Evolutionary conservation across 1,140 invertebrate genomes (phyloP).

Genomic region (Mycetomoellerius zeteki): DNA sequence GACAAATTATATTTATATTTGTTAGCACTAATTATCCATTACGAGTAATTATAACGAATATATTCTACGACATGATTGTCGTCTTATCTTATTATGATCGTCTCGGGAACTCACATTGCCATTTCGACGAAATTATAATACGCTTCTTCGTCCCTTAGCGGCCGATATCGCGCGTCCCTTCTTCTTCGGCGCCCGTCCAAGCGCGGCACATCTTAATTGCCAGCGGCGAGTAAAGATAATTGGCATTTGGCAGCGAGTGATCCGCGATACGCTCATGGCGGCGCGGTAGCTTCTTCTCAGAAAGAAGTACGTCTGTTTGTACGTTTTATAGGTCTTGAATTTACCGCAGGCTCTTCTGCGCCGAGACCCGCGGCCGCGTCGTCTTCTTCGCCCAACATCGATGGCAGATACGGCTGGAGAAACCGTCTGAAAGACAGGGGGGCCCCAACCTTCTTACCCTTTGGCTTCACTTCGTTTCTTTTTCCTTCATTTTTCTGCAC

Average conservation of each 20-base stretch:
- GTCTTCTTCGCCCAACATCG: constrained; percentile 65
- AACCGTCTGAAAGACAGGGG: constrained; percentile 70
- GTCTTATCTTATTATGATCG: neutral
- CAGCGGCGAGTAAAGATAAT: constrained; percentile 77
- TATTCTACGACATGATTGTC: neutral
- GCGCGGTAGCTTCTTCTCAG: constrained; percentile 76
- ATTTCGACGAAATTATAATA: constrained; percentile 59
- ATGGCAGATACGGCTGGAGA: constrained; percentile 78
- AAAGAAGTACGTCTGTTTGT: constrained; percentile 78
- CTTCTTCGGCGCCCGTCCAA: constrained; percentile 29
- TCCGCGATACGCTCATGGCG: constrained; percentile 72
- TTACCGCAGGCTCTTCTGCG: constrained; percentile 61
- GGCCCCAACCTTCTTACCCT: neutral
- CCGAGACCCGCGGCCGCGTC: constrained; percentile 46
- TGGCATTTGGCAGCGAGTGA: constrained; percentile 80
- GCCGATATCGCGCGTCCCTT: constrained; percentile 45
- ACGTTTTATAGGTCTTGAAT: constrained; percentile 74
- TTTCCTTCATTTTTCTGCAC: constrained; percentile 24
- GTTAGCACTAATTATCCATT: neutral
- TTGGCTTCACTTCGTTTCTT: neutral
- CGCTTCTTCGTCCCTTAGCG: constrained; percentile 3
- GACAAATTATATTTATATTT: neutral
- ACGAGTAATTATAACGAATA: neutral
- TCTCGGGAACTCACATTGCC: neutral
- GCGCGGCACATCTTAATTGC: constrained; percentile 73